Conservation (phyloP, 2,113 vertebrate genomes). For the Ptychochromis oligacanthus region DNA sequence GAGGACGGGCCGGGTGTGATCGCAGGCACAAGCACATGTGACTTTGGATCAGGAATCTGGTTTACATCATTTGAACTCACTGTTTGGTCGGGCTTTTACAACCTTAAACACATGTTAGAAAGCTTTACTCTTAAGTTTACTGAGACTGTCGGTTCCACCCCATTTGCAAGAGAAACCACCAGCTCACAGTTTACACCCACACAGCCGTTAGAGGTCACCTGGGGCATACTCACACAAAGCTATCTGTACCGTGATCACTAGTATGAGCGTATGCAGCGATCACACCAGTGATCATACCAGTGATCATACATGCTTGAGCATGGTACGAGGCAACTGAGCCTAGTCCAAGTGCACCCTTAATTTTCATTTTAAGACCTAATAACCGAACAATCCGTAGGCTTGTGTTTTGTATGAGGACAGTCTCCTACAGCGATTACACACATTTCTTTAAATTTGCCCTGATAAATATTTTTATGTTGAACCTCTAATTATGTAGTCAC, state of each 20-base stretch:
- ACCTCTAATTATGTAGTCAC: neutral
- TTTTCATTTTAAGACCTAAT: neutral
- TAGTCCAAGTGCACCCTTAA: neutral
- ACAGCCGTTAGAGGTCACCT: neutral
- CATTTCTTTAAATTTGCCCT: neutral
- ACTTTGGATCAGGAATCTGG: neutral
- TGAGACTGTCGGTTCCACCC: neutral
- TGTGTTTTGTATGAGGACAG: neutral
- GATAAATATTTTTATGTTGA: slow-evolving; percentile 2
- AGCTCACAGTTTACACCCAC: neutral
- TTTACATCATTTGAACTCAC: neutral
- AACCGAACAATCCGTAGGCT: neutral
- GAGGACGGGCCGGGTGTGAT: neutral
- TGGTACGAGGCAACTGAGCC: neutral
- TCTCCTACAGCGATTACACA: neutral
- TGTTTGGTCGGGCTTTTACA: neutral
- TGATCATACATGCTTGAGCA: neutral
- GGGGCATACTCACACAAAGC: neutral
- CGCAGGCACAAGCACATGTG: neutral
- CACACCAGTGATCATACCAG: too few relatives aligned
- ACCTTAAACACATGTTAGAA: neutral
- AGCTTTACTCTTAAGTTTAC: neutral
- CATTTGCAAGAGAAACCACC: too few relatives aligned
- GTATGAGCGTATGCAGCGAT: too few relatives aligned
- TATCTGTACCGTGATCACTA: neutral